phyloP scores from a whole-genome alignment of 2,113 vertebrate genomes.

The Melanotaenia duboulayi region DNA sequence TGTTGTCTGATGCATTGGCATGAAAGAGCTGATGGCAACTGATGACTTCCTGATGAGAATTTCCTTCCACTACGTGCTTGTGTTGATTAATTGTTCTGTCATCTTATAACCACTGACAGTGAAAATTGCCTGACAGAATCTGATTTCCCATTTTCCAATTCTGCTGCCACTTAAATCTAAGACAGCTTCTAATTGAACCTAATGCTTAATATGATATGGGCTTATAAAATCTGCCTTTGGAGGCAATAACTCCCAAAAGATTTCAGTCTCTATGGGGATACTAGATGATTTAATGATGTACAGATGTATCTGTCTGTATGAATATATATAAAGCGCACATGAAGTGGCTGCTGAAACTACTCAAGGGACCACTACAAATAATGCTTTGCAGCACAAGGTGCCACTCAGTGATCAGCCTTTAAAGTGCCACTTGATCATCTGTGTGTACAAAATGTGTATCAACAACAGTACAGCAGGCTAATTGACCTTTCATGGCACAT shows the following conservation, averaged over 20 bases:
- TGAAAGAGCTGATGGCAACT: constrained; percentile 35
- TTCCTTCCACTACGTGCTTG: constrained; percentile 50
- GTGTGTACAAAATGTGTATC: constrained; percentile 48
- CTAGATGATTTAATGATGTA: constrained; percentile 15
- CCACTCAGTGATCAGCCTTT: constrained; percentile 33
- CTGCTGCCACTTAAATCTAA: constrained; percentile 46
- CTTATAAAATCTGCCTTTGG: constrained; percentile 18
- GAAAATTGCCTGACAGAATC: constrained; percentile 59
- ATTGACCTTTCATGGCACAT: constrained; percentile 41
- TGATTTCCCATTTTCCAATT: constrained; percentile 62
- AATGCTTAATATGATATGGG: constrained; percentile 7
- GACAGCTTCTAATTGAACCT: constrained; percentile 55
- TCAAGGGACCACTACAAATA: constrained; percentile 48
- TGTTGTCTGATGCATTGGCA: constrained; percentile 18
- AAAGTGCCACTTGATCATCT: constrained; percentile 59
- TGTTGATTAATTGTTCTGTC: constrained; percentile 65
- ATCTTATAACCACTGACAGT: constrained; percentile 44
- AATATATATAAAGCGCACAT: constrained; percentile 44
- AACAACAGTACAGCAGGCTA: constrained; percentile 40
- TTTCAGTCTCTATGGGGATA: neutral
- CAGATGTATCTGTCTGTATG: constrained; percentile 32
- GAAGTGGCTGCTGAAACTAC: constrained; percentile 38
- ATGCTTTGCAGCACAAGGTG: constrained; percentile 34
- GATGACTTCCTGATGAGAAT: constrained; percentile 69
- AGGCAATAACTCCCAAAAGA: constrained; percentile 23